Conservation (phyloP, 2,888 invertebrate genomes). For the Melolontha melolontha region DNA sequence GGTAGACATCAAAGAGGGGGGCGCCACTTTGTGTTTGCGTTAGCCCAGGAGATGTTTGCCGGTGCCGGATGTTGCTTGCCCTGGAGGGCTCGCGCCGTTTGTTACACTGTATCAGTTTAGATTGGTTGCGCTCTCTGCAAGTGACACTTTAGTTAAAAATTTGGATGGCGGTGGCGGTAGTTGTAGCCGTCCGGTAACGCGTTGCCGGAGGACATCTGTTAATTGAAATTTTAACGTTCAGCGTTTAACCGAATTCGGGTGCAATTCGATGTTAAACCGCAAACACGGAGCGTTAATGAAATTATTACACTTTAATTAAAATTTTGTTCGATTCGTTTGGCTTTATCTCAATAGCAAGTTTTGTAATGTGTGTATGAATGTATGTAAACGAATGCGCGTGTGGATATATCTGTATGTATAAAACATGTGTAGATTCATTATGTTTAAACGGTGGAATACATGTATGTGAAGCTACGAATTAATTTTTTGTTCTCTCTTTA, state of each 20-base stretch:
- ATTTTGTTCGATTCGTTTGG: slow-evolving; percentile 61
- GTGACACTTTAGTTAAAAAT: slow-evolving; percentile 64
- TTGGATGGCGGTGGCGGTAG: slow-evolving; percentile 47
- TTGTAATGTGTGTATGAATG: no score
- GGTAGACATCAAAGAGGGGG: slow-evolving; percentile 52
- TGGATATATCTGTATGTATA: no score
- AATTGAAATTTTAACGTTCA: slow-evolving; percentile 61
- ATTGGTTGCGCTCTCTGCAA: slow-evolving; percentile 56
- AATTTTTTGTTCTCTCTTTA: no score
- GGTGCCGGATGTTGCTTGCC: slow-evolving; percentile 52
- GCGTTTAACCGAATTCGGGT: slow-evolving; percentile 53
- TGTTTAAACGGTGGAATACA: no score
- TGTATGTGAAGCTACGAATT: no score
- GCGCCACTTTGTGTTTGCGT: slow-evolving; percentile 51
- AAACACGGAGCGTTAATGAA: slow-evolving; percentile 60
- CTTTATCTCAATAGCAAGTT: slow-evolving; percentile 46
- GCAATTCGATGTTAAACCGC: slow-evolving; percentile 57
- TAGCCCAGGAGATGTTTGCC: background rate
- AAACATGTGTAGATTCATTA: no score
- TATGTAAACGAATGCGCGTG: no score
- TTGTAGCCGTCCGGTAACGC: slow-evolving; percentile 38
- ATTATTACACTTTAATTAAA: slow-evolving; percentile 66
- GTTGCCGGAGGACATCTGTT: slow-evolving; percentile 56
- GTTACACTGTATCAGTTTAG: slow-evolving; percentile 61
- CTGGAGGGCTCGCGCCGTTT: slow-evolving; percentile 50